These are phyloP conservation scores for Leptopilina clavipes DNA, from an alignment of 1,140 invertebrate species.

Conservation along the genomic window DNA sequence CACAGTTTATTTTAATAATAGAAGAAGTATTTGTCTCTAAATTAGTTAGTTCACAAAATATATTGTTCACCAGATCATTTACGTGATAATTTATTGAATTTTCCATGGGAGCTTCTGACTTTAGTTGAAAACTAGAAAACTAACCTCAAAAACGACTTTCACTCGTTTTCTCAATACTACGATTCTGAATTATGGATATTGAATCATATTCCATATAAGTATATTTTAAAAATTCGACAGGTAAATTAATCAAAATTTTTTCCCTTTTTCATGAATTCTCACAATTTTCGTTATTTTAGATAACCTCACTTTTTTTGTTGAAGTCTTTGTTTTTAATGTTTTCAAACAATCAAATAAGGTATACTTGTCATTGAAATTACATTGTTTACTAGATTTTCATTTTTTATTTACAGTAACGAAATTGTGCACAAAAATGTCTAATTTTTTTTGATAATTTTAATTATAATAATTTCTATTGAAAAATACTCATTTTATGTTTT, in stretches of 20 bases:
- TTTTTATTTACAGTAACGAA: constrained; percentile 16
- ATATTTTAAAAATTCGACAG: too few relatives aligned
- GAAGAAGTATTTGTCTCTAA: constrained; percentile 43
- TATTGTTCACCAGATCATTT: constrained; percentile 39
- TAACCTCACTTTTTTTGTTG: too few relatives aligned
- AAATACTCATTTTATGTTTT: constrained; percentile 7
- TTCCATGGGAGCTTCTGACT: constrained; percentile 44
- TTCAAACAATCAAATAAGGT: neutral
- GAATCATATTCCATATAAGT: too few relatives aligned
- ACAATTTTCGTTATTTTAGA: too few relatives aligned
- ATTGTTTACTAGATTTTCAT: neutral
- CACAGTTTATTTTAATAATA: constrained; percentile 73
- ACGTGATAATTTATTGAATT: constrained; percentile 27
- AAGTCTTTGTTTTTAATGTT: too few relatives aligned
- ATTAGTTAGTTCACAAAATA: constrained; percentile 52
- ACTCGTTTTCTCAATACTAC: too few relatives aligned
- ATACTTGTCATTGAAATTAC: neutral
- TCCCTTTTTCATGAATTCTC: too few relatives aligned
- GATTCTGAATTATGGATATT: too few relatives aligned
- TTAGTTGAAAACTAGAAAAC: neutral
- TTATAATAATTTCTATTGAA: constrained; percentile 34
- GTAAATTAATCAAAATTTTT: too few relatives aligned
- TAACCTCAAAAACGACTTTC: neutral
- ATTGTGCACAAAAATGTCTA: constrained; percentile 34
- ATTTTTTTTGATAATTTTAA: constrained; percentile 43